Evolutionary conservation across 35 echinoderm and acorn worm genomes (phyloP), one percentile per base, ranked within the genome.

Genomic region (Strongylocentrotus purpuratus): DNA sequence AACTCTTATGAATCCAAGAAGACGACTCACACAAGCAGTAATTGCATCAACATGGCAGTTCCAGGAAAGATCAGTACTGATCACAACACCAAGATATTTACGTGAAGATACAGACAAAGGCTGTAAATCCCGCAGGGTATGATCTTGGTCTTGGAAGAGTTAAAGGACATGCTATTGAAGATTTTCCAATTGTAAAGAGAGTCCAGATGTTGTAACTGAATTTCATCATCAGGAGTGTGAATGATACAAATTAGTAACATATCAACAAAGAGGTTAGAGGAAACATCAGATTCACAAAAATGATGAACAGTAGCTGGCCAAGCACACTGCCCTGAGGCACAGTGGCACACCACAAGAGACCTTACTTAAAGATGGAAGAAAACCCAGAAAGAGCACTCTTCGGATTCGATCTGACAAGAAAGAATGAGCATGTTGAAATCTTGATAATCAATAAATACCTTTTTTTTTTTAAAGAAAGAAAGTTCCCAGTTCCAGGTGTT

Each of bases 1-100:
- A 50, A 9, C 55, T 92, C 87, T 92, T 25, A 95, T 95, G 32
- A 95, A 95, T 22, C 95, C 95, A 41, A 95, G 46, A 35, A 95
- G 47, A 59, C 95, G 48, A 95, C 65, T 95, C 33, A 88, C 95
- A 55, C 95, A 48, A 65, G 87, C 14, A 22, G 91, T 87, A 71
- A 95, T 78, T 33, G 1, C 48, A 52, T 58, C 22, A 95, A 41
- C 71, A 88, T 95, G 95, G 31, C 48, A 35, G 11, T 88, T 52
- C 95, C 88, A 95, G 46, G 47, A 91, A 46, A 95, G 59, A 70
- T 60, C 92, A 33, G 87, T 22, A 47, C 89, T 90, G 31, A 95
- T 71, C 22, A 31, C 58, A 45, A 95, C 46, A 20, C 95, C 95
- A 14, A 95, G 88, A 92, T 95, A 61, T 60, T 52, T 47, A 92